Conservation (phyloP, 1,140 invertebrate species). For the Hyphantria cunea region DNA sequence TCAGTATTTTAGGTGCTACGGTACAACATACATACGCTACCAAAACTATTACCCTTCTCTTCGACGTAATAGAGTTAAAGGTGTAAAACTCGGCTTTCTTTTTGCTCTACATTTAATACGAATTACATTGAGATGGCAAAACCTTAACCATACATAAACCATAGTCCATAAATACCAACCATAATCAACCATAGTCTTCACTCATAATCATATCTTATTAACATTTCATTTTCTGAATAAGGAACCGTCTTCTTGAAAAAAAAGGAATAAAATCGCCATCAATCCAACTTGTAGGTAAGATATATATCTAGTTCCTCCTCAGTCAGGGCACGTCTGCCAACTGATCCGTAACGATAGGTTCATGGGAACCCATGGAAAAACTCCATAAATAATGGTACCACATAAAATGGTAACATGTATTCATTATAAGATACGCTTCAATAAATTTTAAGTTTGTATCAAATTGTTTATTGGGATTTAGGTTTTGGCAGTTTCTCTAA, state of each 20-base stretch:
- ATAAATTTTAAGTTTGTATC: background rate
- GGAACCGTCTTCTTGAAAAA: background rate
- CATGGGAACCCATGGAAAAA: slow-evolving; percentile 25
- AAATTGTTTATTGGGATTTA: too few relatives aligned
- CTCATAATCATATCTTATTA: background rate
- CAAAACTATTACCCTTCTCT: too few relatives aligned
- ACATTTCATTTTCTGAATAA: background rate
- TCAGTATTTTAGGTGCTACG: too few relatives aligned
- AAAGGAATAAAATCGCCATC: too few relatives aligned
- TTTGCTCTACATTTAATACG: background rate
- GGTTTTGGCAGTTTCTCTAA: too few relatives aligned
- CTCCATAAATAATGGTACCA: slow-evolving; percentile 16
- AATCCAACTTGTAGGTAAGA: background rate
- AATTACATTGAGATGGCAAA: background rate
- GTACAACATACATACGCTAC: too few relatives aligned
- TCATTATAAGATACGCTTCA: slow-evolving; percentile 15
- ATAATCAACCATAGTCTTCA: too few relatives aligned
- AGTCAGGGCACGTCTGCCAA: slow-evolving; percentile 10
- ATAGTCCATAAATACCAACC: too few relatives aligned
- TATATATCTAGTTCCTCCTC: slow-evolving; percentile 9
- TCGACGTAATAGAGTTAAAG: too few relatives aligned
- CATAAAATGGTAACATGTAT: slow-evolving; percentile 20
- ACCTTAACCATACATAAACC: background rate
- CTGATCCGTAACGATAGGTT: slow-evolving; percentile 11
- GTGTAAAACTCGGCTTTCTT: too few relatives aligned